Evolutionary conservation across 2,113 vertebrate species (phyloP), one percentile per base, ranked within the genome.

Genomic region (Poecile atricapillus): DNA sequence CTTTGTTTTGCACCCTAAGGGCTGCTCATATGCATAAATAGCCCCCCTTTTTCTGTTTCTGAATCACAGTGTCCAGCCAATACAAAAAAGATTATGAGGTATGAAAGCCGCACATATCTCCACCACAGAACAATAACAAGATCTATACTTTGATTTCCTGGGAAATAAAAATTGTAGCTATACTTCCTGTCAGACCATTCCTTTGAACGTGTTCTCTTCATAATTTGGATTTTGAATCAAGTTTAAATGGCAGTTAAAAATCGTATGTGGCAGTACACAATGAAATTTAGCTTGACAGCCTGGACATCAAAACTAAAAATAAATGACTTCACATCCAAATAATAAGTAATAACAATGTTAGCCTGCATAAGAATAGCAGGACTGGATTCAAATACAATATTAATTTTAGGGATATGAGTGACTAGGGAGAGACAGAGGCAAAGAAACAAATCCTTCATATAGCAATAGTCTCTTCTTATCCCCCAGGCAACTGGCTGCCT

Each of bases 291-390:
- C 98, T 98, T 98, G 98, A 99, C 98, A 98, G 98, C 96, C 96
- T 96, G 98, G 98, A 98, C 98, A 98, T 98, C 95, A 98, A 98
- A 98, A 98, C 98, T 98, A 98, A 99, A 98, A 99, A 99, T 98
- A 98, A 98, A 99, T 99, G 98, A 99, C 98, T 99, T 98, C 98
- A 97, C 98, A 97, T 99, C 98, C 98, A 98, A 98, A 99, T 99
- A 99, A 99, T 99, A 98, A 98, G 98, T 99, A 99, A 99, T 99
- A 99, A 99, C 98, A 99, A 99, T 98, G 98, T 99, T 99, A 99
- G 99, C 98, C 98, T 98, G 98, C 99, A 99, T 98, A 98, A 98
- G 98, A 98, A 98, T 98, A 98, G 98, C 98, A 97, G 98, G 98
- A 98, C 97, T 96, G 98, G 98, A 99, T 99, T 99, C 98, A 98